Percentiles rank a stretch among this genome's conserved stretches.
Evolutionary conservation across 1,140 invertebrate genomes (phyloP).

Genomic region (Periplaneta americana): DNA sequence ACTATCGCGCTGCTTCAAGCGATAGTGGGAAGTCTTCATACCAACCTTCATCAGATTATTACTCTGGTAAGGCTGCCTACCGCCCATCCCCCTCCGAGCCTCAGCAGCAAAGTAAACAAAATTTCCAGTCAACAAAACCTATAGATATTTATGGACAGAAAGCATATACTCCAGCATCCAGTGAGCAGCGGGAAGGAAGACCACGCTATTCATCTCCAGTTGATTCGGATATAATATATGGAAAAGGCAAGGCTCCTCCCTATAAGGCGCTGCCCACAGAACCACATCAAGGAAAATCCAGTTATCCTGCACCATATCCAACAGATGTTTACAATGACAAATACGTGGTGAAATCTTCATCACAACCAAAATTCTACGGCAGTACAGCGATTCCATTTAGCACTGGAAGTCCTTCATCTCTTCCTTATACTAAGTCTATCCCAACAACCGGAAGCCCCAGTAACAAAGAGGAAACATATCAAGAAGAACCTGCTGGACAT

Average conservation of each 20-base stretch:
- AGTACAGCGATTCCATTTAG: neutral
- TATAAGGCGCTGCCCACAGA: neutral
- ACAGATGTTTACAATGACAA: neutral
- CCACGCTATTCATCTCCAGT: neutral
- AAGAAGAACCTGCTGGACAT: neutral
- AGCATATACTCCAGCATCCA: neutral
- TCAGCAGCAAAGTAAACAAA: neutral
- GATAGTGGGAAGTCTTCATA: neutral
- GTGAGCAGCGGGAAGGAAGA: neutral
- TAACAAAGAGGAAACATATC: neutral
- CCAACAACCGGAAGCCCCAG: neutral
- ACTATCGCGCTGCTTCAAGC: neutral
- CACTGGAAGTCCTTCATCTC: neutral
- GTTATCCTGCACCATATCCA: neutral
- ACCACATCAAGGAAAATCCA: slow-evolving; percentile 6
- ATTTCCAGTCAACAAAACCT: neutral
- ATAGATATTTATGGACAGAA: neutral
- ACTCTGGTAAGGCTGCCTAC: neutral
- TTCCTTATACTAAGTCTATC: neutral
- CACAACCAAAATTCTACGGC: neutral
- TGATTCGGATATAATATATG: neutral
- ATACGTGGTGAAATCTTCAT: neutral
- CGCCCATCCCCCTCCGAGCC: neutral
- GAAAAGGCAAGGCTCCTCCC: neutral
- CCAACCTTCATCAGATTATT: neutral